These are phyloP conservation scores for Drosophila kokeensis DNA, from an alignment of 2,888 invertebrate species.

Conservation along the genomic window DNA sequence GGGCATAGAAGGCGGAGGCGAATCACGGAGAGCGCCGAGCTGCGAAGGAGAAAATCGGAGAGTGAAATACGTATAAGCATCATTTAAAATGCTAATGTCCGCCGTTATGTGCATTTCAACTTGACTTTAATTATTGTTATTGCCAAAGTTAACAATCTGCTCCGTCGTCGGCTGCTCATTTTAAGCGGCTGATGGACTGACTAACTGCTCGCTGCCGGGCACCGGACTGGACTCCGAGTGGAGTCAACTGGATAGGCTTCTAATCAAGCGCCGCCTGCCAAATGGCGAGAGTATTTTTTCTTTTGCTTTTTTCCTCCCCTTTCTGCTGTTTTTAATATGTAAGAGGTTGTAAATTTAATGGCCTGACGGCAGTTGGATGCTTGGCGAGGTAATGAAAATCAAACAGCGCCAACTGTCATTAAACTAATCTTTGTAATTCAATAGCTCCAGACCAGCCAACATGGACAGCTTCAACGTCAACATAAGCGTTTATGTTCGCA, in stretches of 20 bases:
- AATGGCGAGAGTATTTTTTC: conserved; percentile 20
- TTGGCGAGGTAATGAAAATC: conserved; percentile 76
- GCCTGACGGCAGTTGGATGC: conserved; percentile 58
- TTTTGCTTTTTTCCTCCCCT: conserved; percentile 6
- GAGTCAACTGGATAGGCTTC: conserved; percentile 41
- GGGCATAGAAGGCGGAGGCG: conserved; percentile 32
- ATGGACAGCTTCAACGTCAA: conserved; percentile 26
- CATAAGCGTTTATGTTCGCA: conserved; percentile 39
- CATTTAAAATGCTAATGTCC: conserved; percentile 83
- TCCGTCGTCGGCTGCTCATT: conserved; percentile 63
- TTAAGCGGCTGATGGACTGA: conserved; percentile 63
- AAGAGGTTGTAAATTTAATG: conserved; percentile 80
- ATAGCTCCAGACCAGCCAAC: conserved; percentile 61
- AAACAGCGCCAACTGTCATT: conserved; percentile 82
- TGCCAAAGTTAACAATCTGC: conserved; percentile 83
- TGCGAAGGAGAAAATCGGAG: conserved; percentile 12
- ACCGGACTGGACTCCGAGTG: conserved; percentile 21
- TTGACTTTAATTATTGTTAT: conserved; percentile 84
- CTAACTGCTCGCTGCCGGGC: conserved; percentile 59
- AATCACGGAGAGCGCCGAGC: conserved; percentile 4
- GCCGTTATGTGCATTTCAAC: conserved; percentile 82
- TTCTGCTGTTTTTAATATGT: conserved; percentile 65
- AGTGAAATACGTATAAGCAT: conserved; percentile 69
- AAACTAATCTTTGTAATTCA: conserved; percentile 83
- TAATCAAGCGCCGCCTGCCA: conserved; percentile 62